Base-by-base conservation (phyloP, 2,888 invertebrate species). In the Myathropa florea region DNA sequence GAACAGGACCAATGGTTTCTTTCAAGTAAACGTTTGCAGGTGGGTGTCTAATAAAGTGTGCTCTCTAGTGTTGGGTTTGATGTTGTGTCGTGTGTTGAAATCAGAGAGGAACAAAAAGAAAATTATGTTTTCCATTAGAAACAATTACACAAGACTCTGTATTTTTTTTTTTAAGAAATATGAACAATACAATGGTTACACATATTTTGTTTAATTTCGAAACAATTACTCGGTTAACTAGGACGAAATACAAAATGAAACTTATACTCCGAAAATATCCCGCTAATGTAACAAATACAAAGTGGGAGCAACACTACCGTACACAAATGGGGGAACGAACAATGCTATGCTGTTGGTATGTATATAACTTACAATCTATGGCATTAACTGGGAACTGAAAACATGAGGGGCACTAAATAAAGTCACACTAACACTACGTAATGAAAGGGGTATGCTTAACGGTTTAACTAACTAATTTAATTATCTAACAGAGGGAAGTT, bases 21-120 rank as follows among this genome's bases (percentile, higher is more conserved):
- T 67, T 84, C 71, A 81, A 84, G 81, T 81, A 71, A 84, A 71
- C 76, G 75, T 60, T 75, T 68, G 80, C 83, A 85, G 81, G 85
- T 77, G 59, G 81, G 82, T 77, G 68, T 76, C 67, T 77, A 68
- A 77, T 67, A 72, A 61, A 67, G 80, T 65, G 81, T 81, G 18
- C 23, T 36, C 6, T 72, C 63, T 67, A 72, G 82, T 82, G 67
- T 77, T 68, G 77, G 61, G 23, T 63, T 85, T 53, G 57, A 53
- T 75, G 63, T 67, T 64, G 60, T 73, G 21, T 64, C 60, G 36
- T 57, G 55, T 30, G 30, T 67, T 70, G 21, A 10, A 30, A 30
- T 26, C 28, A 55, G 2, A 70, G 53, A 12, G 21, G 33, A 36
- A 0, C n/a, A 55, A 57, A 72, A 12, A 30, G 36, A 23, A 21